Evolutionary conservation across 2,797 vertebrate genomes (phyloP), one percentile per base, ranked within the genome.

Genomic region (Urosaurus nigricauda): DNA sequence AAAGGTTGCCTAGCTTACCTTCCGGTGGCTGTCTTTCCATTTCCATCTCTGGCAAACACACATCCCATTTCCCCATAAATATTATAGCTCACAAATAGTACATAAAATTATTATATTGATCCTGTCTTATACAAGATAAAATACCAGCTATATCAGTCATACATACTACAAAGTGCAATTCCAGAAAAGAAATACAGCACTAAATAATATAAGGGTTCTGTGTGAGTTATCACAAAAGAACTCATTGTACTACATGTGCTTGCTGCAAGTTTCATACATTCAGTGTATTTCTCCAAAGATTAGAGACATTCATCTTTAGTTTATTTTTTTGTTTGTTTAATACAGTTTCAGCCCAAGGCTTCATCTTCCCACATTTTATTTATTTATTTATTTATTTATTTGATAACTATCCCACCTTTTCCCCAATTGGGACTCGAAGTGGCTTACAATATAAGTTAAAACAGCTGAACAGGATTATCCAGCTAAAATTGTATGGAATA

Each of bases 21-120:
- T 24, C 56, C 24, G 53, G 37, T 40, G 11, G 19, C n/a, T 82
- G 12, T 65, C 11, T 82, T 82, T 56, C 51, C 47, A 56, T n/a
- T 51, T 56, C 47, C 47, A 56, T n/a, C 51, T 79, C 47, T 79
- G 51, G 29, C 32, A n/a, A 32, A 56, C 6, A 58, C 32, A 79
- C 35, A 65, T 83, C 13, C 24, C 60, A 14, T 9, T 4, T 35
- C 70, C 51, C 17, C 56, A 24, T 37, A 83, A 65, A 68, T 65
- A 81, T 81, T 11, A 65, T 32, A 6, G 29, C 81, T 68, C 60
- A 83, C 81, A 83, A 83, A 83, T n/a, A 51, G 13, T 47, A 70
- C 63, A 83, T 51, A 70, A 83, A 83, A n/a, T 14, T 65, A 29
- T 68, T 47, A 19, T 47, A 83, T 70, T 19, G 63, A 70, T 83